Evolutionary conservation across 2,888 invertebrate species (phyloP), one percentile per base, ranked within the genome.

Genomic region (Pocota personata): DNA sequence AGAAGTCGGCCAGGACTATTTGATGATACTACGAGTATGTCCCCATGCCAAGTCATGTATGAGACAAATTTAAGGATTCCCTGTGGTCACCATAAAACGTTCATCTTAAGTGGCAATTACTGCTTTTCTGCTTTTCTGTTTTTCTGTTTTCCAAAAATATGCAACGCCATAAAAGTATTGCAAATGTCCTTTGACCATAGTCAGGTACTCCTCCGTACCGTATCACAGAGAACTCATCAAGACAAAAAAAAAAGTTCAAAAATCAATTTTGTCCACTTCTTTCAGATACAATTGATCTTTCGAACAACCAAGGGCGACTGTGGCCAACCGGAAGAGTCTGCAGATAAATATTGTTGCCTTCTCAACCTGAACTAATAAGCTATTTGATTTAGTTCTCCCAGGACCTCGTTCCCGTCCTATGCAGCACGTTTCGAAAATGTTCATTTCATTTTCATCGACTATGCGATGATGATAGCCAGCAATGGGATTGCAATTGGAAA

Each of bases 301-400:
- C 32, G 64, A 40, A 46, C 58, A 58, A 72, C 60, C 73, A 76
- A 77, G 66, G 71, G 72, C 71, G 71, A 69, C 82, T 86, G 86
- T 55, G 86, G 76, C 71, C 86, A 82, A 86, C 76, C 86, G 86
- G 82, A 86, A 86, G 86, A 82, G 86, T 86, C 82, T 77, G 67
- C 76, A 86, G 86, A 86, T 86, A 86, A 86, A 86, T 86, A 86
- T 86, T 86, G 86, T 82, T 86, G 86, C 86, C 77, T 76, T 86
- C 86, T 86, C 86, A 82, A 86, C 86, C 86, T 86, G 86, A 82
- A 86, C 71, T 86, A 86, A 86, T 86, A 86, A 86, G 86, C 82
- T 67, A 77, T 86, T 86, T 86, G 86, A 86, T 86, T 82, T 86
- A 86, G 76, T 82, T 66, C 82, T 62, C 60, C 24, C 52, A 69